Evolutionary conservation across 2,888 invertebrate species (phyloP), one percentile per base, ranked within the genome.

Genomic region (Xestia rhomboidea): DNA sequence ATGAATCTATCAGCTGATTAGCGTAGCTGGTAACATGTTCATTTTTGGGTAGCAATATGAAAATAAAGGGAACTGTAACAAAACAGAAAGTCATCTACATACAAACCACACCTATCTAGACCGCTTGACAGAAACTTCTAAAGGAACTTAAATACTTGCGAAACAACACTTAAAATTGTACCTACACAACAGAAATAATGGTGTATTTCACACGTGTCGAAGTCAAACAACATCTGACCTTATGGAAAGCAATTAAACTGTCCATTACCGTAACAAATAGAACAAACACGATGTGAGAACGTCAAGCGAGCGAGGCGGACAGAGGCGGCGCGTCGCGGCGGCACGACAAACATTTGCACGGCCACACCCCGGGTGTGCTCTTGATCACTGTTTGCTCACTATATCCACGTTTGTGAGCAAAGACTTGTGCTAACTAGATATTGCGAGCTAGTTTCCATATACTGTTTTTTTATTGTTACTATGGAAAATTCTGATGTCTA

Each of bases 241-340:
- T 89, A 90, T 88, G 87, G 88, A 83, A 84, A 92, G 92, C 94
- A 95, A 95, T 96, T 94, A 96, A 91, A 90, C 86, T 89, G 89
- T 89, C 95, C 93, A 96, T 96, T 95, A 95, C 90, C 87, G 94
- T 94, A 93, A 95, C 93, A 93, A 93, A 93, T 92, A 92, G 87
- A 90, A 88, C 90, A 95, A 95, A 95, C 93, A 95, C 76, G 83
- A 90, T 92, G 91, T 91, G 92, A 91, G 91, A 92, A 91, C 90
- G 86, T 81, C 86, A 88, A 90, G 88, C 90, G 87, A 86, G 86
- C 64, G 41, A 62, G 21, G 86, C 88, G 87, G 88, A 87, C 91
- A 91, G 90, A 89, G 91, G 90, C 90, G 90, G 79, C 64, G 85
- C 82, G 88, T 79, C 88, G 85, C 82, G 60, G 49, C 62, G 76